A percentile compares a stretch with the other conserved stretches of the same genome.
These are phyloP conservation scores for Micrasema longulum DNA, from an alignment of 1,140 invertebrate genomes.

Conservation along the genomic window DNA sequence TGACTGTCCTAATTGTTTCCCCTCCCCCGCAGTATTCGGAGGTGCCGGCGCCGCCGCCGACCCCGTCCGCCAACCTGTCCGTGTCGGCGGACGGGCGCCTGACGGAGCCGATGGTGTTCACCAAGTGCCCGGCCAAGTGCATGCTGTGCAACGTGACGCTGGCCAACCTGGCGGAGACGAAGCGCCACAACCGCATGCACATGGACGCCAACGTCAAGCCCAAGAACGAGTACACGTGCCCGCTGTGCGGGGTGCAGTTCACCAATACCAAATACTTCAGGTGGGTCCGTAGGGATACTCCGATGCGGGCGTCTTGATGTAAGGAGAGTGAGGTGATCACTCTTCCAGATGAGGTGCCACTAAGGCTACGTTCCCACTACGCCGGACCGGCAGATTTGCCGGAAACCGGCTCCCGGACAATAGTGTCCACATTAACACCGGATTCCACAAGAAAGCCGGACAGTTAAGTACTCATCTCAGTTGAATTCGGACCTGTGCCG, in stretches of 20 bases:
- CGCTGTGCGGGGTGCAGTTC: conserved; percentile 60
- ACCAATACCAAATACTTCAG: conserved; percentile 53
- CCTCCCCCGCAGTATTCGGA: too few species aligned
- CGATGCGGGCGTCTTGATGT: too few species aligned
- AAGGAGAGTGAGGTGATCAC: too few species aligned
- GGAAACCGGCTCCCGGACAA: too few species aligned
- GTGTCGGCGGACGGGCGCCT: conserved; percentile 57
- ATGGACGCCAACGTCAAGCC: conserved; percentile 62
- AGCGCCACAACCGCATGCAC: conserved; percentile 64
- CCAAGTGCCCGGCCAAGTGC: conserved; percentile 60
- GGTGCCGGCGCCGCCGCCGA: conserved; percentile 38
- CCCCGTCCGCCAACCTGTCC: conserved; percentile 55
- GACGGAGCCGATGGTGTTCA: conserved; percentile 56
- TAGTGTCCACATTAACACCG: too few species aligned
- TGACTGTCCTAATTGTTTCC: too few species aligned
- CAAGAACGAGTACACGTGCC: conserved; percentile 64
- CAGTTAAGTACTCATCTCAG: too few species aligned
- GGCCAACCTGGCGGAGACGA: conserved; percentile 60
- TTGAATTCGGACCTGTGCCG: too few species aligned
- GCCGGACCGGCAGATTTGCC: too few species aligned
- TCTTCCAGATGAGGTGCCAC: not conserved
- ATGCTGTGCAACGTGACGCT: conserved; percentile 64
- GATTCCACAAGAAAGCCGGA: too few species aligned
- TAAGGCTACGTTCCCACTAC: too few species aligned
- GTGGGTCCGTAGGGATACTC: too few species aligned